Evolutionary conservation across 2,113 vertebrate species (phyloP), one percentile per base, ranked within the genome.

Genomic region (Anseranas semipalmata): DNA sequence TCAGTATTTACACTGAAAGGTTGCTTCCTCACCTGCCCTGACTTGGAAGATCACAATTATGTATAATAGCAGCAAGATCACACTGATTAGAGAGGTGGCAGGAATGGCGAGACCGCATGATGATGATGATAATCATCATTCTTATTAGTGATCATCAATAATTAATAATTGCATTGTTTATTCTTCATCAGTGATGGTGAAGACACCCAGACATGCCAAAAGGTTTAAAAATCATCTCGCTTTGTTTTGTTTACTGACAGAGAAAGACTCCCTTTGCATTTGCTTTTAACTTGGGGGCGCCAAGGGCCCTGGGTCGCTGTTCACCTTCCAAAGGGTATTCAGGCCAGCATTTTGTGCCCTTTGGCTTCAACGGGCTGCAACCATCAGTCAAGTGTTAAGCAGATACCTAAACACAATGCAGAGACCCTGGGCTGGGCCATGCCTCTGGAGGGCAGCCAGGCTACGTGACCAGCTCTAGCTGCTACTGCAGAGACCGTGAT

Each of bases 1-100:
- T 97, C 95, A 97, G 96, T 97, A 97, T 97, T 98, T 97, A 97
- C 75, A 94, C 60, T 55, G 91, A 92, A 94, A 95, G 94, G 91
- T 96, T 95, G 79, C 91, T 93, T 95, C 53, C 94, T 85, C 63
- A 11, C 46, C 84, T 88, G 65, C 88, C 59, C 48, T 94, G 97
- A 87, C 91, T 96, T 95, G 89, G 96, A 87, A 92, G 95, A 97
- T 96, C 70, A 63, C 96, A 97, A 96, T 97, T 96, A 94, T 96
- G 95, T 92, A 87, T 96, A 97, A 96, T 84, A 95, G 75, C 88
- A 88, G 68, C 9, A 3, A 90, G 74, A 92, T 88, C 90, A 80
- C 84, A 50, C 93, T 97, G 94, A 97, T 97, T 96, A 96, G 92
- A 93, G 94, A 88, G 96, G 87, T 96, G 93, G 83, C 76, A 91